Base-by-base conservation (phyloP, 2,888 invertebrate genomes). In the Monoplex corrugatus region DNA sequence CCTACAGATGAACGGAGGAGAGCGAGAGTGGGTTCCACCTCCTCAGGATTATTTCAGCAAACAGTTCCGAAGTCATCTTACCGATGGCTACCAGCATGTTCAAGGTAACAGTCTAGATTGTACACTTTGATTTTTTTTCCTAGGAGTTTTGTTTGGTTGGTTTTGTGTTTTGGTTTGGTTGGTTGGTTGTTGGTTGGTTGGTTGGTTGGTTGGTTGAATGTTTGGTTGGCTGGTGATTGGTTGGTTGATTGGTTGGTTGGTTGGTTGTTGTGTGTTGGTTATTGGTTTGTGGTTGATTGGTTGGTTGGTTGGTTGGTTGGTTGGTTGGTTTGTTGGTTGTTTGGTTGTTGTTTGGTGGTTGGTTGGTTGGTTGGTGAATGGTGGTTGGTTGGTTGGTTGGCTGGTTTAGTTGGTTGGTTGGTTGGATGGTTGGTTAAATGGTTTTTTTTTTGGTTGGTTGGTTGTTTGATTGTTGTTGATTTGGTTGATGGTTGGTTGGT, bases 41-140 rank as follows among this genome's bases (percentile, higher is more conserved):
- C 84, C 82, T 10, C 89, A 50, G 88, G 88, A 90, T 32, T 91
- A 87, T 44, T 89, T 86, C 87, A 50, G 50, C 50, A 91, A 90
- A 75, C 78, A 83, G 38, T 75, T 86, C 90, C 43, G 83, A 68
- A 87, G 89, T 87, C 88, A 88, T 88, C 87, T 91, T 63, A 40
- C 89, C 63, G 90, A 91, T 28, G 63, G 87, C 3, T 91, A 87
- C 43, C 91, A 91, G 40, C 86, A 89, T 43, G 89, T 91, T 91
- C 63, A 91, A 91, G 88, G 91, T 89, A 38, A 80, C 50, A 44
- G 35, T 2, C 28, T n/a, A 72, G 38, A 19, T 28, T 80, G 0
- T 57, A 38, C 1, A 43, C 23, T 40, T 40, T 83, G 1, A 44
- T 44, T n/a, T 1, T 72, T 40, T 40, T 68, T 68, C 40, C 23